Evolutionary conservation across 2,888 invertebrate genomes (phyloP).

Genomic region (Parapristionchus giblindavisi): DNA sequence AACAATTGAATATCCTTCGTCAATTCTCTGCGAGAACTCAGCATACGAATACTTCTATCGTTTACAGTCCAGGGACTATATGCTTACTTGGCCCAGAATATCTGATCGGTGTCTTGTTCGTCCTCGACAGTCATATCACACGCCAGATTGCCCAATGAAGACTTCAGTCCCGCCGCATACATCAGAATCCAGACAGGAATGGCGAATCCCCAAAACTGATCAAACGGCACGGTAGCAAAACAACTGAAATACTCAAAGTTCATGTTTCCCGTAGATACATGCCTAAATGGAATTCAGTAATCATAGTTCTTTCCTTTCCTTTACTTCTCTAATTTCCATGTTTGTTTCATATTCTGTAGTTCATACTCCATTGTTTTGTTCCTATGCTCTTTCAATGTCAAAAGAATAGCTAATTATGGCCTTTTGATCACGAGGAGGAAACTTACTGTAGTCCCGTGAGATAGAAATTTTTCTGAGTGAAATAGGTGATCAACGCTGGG

Average conservation of each 20-base stretch:
- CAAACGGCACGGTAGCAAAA: constrained; percentile 48
- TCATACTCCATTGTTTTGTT: background rate
- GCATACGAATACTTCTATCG: too few species aligned
- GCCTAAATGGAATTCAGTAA: background rate
- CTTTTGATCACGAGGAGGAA: background rate
- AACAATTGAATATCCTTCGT: background rate
- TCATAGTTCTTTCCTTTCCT: background rate
- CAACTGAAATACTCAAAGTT: constrained; percentile 44
- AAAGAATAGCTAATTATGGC: background rate
- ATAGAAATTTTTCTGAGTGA: constrained; percentile 43
- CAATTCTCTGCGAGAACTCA: too few species aligned
- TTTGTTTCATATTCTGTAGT: background rate
- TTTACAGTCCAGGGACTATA: too few species aligned
- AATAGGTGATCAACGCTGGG: constrained; percentile 47
- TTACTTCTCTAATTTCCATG: background rate
- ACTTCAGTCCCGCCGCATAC: constrained; percentile 45
- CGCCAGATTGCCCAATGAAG: constrained; percentile 53
- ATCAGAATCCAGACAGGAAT: constrained; percentile 56
- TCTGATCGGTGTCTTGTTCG: constrained; percentile 49
- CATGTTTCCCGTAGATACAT: background rate
- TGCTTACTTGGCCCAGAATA: constrained; percentile 53
- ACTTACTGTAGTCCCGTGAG: constrained; percentile 34
- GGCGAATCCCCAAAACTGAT: constrained; percentile 56
- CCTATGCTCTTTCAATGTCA: background rate
- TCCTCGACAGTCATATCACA: constrained; percentile 48